Base-by-base conservation (phyloP, 2,888 invertebrate genomes). In the Netelia inedita region DNA sequence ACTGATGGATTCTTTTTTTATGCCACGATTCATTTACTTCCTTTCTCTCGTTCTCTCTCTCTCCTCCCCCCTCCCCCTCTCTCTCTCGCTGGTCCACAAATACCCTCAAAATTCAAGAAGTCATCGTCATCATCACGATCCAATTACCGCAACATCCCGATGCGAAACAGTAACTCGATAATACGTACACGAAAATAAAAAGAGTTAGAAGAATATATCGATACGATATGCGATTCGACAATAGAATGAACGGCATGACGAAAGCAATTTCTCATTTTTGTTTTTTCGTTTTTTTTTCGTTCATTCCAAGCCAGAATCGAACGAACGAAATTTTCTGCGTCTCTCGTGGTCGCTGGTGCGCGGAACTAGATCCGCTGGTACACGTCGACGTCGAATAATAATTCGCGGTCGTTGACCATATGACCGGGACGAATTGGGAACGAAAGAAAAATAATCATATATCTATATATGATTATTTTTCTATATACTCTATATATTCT, bases 1-100 rank as follows among this genome's bases (percentile, higher is more conserved):
- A 55, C 80, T 76, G 76, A 72, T 28, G 61, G 80, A 80, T 83
- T 83, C 63, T 71, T 66, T 71, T 76, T 76, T 79, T 76, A 83
- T 80, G 28, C 5, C 76, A 76, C 66, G 61, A 83, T 80, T 80
- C 79, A 78, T 73, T 66, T 57, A 59, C n/a, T 53, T 28, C 35
- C 21, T 21, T 23, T 21, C 21, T 65, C 2, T 65, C 28, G 35
- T 9, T 21, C 50, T 80, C 65, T 59, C 66, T 14, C 41, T 10
- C 11, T 8, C n/a, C 16, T 69, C 0, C 35, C 19, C 41, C 41
- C 57, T 41, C 28, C 63, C 21, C 11, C 11, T 57, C 63, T 46
- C 63, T 35, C 53, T 16, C 23, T 59, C 23, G 10, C 14, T 59
- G 11, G 23, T 28, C 28, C 28, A 28, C 28, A 6, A 28, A 28